Evolutionary conservation across 2,797 vertebrate genomes (phyloP).

Genomic region (Trachurus trachurus): DNA sequence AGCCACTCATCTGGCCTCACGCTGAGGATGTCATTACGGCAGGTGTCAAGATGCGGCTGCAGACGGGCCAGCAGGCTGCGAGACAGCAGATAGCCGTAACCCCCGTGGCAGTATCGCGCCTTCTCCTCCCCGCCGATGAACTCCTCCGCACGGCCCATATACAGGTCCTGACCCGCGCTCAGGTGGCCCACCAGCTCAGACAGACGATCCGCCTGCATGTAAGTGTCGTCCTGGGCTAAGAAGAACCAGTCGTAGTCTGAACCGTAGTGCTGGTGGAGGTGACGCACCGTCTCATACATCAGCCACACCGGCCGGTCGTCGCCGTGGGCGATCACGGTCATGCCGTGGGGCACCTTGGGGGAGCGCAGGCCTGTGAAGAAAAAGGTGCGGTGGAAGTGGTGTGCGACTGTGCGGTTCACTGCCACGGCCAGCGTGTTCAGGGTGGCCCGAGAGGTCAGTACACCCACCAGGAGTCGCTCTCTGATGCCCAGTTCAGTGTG

Average conservation of each 20-base stretch:
- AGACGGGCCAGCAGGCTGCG: constrained; percentile 93
- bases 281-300: constrained; percentile 96
- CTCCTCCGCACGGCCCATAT: constrained; percentile 95
- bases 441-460: constrained; percentile 93
- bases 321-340: constrained; percentile 93
- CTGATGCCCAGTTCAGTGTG: constrained; percentile 97
- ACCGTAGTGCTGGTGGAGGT: constrained; percentile 92
- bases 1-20: constrained; percentile 97
- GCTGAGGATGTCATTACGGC: constrained; percentile 96
- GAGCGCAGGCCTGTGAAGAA: constrained; percentile 95
- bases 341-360: constrained; percentile 92
- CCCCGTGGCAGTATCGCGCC: constrained; percentile 94
- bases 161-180: constrained; percentile 93
- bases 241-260: constrained; percentile 98
- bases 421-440: constrained; percentile 94
- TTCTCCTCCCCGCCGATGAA: constrained; percentile 96
- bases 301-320: constrained; percentile 97
- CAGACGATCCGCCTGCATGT: constrained; percentile 92
- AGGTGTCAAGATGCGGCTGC: constrained; percentile 92
- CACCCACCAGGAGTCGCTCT: constrained; percentile 93
- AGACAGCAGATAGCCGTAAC: constrained; percentile 95
- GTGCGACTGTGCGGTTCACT: constrained; percentile 95
- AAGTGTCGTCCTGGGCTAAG: constrained; percentile 95
- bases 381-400: constrained; percentile 93
- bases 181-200: constrained; percentile 92